Evolutionary conservation across 2,888 invertebrate species (phyloP), one percentile per base, ranked within the genome.

Genomic region (Caradrina kadenii): DNA sequence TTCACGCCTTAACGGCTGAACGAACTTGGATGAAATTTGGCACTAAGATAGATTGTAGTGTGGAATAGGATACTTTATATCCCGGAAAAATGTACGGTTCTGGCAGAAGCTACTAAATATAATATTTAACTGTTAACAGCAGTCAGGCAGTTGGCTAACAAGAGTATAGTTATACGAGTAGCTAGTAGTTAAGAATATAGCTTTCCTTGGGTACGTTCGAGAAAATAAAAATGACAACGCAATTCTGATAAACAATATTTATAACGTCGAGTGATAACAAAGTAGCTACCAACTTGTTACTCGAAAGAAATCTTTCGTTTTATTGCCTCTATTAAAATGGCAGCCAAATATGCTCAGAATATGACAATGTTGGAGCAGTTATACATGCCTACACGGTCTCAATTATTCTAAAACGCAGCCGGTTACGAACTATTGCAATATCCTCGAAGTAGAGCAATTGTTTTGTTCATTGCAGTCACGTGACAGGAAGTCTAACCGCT

Each of bases 401-500:
- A 35, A 19, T 69, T 56, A 19, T 45, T 17, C 5, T 50, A 50
- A 69, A 50, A 31, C 21, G 22, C 22, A 55, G 55, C 49, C 69
- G 71, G 17, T 71, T 55, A 26, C 78, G 6, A 42, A 55, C 22
- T 79, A 73, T 58, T 26, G 54, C 58, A 80, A 75, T 72, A 48
- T 52, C 53, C 53, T 42, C 49, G 13, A 80, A 75, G 76, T 76
- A 21, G 78, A 56, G 64, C 71, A 70, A 71, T 60, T 39, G 62
- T 65, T 65, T 63, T 53, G 72, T 56, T 19, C 15, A 76, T 63
- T 61, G 35, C 56, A 60, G 55, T 65, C 61, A 81, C 65, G 78
- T 62, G 49, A 59, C 78, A 71, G 77, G 77, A 78, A 81, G 66
- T 66, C 49, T 56, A 13, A 61, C 78, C 53, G 72, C 26, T 63